These are phyloP conservation scores for Eurytoma adleriae DNA, from an alignment of 2,888 invertebrate species.

Conservation along the genomic window DNA sequence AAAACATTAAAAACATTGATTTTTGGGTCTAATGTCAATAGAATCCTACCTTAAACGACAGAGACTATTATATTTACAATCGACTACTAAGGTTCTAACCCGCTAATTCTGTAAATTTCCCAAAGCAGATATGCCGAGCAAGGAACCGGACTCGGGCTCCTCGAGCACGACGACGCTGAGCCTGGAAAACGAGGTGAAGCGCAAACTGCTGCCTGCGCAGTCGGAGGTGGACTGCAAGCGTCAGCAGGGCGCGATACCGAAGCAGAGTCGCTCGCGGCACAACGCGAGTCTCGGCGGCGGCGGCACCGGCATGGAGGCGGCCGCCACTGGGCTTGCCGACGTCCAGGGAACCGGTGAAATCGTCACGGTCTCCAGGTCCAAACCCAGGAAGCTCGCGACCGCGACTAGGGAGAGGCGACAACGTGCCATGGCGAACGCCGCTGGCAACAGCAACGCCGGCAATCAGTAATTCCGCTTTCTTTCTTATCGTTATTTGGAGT, in stretches of 20 bases:
- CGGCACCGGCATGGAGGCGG: background rate
- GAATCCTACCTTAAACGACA: background rate
- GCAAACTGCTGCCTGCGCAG: conserved; percentile 78
- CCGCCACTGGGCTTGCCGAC: background rate
- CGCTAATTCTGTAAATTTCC: background rate
- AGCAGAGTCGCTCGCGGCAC: conserved; percentile 79
- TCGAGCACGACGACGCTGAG: conserved; percentile 77
- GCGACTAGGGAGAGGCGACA: conserved; percentile 57
- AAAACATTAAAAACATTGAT: no score
- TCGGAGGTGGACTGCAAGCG: conserved; percentile 78
- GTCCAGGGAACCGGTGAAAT: background rate
- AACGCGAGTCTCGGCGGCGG: conserved; percentile 64
- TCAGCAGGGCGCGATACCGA: conserved; percentile 85
- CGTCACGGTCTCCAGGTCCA: conserved; percentile 65
- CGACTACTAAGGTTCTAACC: background rate
- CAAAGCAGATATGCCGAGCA: conserved; percentile 74
- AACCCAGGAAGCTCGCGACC: conserved; percentile 65
- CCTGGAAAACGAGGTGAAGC: conserved; percentile 74
- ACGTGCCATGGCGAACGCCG: conserved; percentile 41
- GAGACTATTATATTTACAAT: background rate
- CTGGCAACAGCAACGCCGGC: conserved; percentile 57
- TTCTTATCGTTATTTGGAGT: background rate
- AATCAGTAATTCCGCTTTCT: background rate
- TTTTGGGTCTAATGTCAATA: no score
- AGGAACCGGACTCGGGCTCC: conserved; percentile 77